phyloP scores from a whole-genome alignment of 2,113 vertebrate genomes.

The Anser brachyrhynchus region DNA sequence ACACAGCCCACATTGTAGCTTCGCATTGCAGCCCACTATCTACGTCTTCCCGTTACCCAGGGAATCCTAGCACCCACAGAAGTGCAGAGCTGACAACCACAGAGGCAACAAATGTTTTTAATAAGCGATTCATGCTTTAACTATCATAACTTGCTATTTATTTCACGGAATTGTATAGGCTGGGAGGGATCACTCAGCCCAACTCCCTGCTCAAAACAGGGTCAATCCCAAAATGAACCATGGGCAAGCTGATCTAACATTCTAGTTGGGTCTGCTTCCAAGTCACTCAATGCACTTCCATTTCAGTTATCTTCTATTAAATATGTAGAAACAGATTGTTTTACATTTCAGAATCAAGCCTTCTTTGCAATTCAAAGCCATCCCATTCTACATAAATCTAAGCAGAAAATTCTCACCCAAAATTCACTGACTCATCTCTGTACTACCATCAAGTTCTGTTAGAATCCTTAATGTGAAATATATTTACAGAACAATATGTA shows the following conservation, averaged over 20 bases:
- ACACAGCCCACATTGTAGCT: not conserved
- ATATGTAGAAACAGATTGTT: not conserved
- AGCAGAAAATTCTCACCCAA: not conserved
- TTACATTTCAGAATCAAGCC: not conserved
- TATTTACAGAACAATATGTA: not conserved
- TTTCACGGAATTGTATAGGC: not conserved
- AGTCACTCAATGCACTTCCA: not conserved
- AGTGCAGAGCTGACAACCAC: not conserved
- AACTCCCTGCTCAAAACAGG: not conserved
- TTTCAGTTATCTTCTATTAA: not conserved
- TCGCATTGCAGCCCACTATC: not conserved
- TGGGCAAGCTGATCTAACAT: not conserved
- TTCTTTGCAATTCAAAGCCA: not conserved
- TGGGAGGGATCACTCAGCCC: not conserved
- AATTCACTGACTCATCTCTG: not conserved
- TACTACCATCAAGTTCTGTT: not conserved
- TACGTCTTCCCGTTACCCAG: not conserved
- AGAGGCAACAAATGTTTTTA: not conserved
- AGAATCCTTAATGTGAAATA: not conserved
- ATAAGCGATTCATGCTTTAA: not conserved
- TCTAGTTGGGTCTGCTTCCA: not conserved
- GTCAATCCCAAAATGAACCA: not conserved
- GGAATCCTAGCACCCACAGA: not conserved
- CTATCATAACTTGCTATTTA: constrained; percentile 7
- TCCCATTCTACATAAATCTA: not conserved